Percentiles rank a stretch among this genome's conserved stretches.
These are phyloP conservation scores for Cylloceria caligata DNA, from an alignment of 2,888 invertebrate species.

Conservation along the genomic window DNA sequence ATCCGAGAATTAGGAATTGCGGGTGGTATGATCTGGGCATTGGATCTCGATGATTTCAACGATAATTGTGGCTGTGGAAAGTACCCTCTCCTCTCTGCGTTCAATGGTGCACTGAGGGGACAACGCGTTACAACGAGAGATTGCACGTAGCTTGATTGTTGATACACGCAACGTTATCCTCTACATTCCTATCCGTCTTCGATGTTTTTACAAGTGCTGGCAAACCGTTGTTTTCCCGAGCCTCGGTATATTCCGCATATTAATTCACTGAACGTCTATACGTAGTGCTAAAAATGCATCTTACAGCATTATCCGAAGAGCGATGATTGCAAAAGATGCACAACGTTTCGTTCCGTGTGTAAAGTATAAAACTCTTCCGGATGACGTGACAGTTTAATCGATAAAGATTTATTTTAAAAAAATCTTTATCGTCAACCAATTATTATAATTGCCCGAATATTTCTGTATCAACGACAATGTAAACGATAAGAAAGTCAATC, in stretches of 20 bases:
- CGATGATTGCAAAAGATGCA: constrained; percentile 18
- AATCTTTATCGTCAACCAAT: constrained; percentile 1
- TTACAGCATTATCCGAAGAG: neutral
- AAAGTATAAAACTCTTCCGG: constrained; percentile 72
- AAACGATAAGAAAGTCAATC: neutral
- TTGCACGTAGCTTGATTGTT: constrained; percentile 83
- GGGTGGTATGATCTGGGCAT: constrained; percentile 95
- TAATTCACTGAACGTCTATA: constrained; percentile 15
- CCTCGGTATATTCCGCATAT: constrained; percentile 33
- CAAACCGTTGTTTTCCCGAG: constrained; percentile 42
- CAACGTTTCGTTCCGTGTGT: constrained; percentile 23
- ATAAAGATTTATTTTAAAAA: neutral
- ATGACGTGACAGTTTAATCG: constrained; percentile 69
- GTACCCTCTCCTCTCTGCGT: constrained; percentile 89
- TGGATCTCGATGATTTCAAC: constrained; percentile 94
- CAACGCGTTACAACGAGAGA: constrained; percentile 83
- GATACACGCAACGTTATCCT: neutral
- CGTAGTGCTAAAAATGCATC: neutral
- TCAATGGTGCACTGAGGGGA: constrained; percentile 87
- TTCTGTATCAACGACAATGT: neutral
- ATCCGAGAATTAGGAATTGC: constrained; percentile 91
- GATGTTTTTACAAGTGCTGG: constrained; percentile 21
- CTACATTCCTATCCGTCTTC: constrained; percentile 5
- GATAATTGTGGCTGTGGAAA: constrained; percentile 90
- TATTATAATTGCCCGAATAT: neutral